A percentile compares a stretch with the other conserved stretches of the same genome.
Conservation (phyloP, 2,113 vertebrate species). For the Corynorhinus townsendii region DNA sequence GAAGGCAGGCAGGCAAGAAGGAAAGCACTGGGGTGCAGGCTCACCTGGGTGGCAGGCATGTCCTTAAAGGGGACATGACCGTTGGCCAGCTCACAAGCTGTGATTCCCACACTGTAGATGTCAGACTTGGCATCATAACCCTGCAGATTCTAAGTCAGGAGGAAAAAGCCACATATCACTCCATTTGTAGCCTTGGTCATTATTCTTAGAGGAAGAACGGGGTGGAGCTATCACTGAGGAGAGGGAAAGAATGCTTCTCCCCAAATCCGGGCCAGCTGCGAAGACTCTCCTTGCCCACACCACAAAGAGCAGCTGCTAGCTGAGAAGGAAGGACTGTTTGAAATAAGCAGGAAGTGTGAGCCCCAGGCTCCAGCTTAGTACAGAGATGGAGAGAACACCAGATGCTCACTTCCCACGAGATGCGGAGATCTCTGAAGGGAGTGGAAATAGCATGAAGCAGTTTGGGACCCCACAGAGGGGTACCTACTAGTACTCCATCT, state of each 20-base stretch:
- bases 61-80: conserved; percentile 99
- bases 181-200: background rate
- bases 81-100: conserved; percentile 97
- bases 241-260: background rate
- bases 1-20: background rate
- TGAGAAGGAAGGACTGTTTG: background rate
- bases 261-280: background rate
- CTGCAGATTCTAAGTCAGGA: conserved; percentile 89
- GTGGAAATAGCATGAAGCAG: background rate
- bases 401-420: background rate
- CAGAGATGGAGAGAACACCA: background rate
- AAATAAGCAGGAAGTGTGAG: background rate
- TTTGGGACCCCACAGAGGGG: background rate
- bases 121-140: conserved; percentile 97
- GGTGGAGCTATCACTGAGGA: background rate
- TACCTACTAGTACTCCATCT: too few relatives aligned
- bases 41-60: conserved; percentile 97
- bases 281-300: background rate
- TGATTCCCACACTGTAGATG: conserved; percentile 98
- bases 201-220: conserved; percentile 27
- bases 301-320: background rate
- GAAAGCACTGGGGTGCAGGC: background rate
- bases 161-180: conserved; percentile 46
- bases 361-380: background rate
- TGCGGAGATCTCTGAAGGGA: background rate